These are phyloP conservation scores for Calameuta filiformis DNA, from an alignment of 2,888 invertebrate species.

Conservation along the genomic window DNA sequence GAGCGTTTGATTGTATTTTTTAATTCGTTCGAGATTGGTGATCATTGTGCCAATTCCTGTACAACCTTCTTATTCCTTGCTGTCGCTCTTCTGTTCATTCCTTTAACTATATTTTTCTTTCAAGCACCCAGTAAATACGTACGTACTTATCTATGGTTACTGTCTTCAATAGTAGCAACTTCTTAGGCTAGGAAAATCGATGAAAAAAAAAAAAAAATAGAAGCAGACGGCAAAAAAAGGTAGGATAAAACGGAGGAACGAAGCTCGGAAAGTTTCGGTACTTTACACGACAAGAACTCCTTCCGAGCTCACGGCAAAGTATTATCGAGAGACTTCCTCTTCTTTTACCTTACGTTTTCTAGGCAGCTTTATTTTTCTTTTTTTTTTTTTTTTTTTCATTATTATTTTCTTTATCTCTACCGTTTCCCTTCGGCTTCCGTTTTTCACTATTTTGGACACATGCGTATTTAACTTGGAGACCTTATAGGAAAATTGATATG, in stretches of 20 bases:
- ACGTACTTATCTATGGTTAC: neutral
- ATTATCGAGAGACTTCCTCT: neutral
- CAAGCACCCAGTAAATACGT: neutral
- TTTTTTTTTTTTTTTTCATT: neutral
- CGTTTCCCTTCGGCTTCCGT: neutral
- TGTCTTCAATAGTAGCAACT: neutral
- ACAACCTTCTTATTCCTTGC: neutral
- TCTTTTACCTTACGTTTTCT: neutral
- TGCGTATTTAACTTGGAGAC: constrained; percentile 6
- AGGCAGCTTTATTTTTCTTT: neutral
- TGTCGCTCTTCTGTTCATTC: neutral
- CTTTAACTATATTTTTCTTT: neutral
- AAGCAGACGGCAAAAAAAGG: neutral
- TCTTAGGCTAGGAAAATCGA: neutral
- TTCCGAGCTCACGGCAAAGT: neutral
- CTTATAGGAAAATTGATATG: neutral
- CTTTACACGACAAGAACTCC: neutral
- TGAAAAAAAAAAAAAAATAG: neutral
- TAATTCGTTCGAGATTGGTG: neutral
- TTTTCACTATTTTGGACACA: constrained; percentile 5
- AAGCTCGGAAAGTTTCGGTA: neutral
- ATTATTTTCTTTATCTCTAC: constrained; percentile 7
- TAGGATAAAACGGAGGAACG: neutral
- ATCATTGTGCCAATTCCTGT: neutral
- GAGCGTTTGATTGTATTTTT: neutral